phyloP scores from a whole-genome alignment of 30 jellyfish, hydroid and myxozoan species.

The Mastigias papua region DNA sequence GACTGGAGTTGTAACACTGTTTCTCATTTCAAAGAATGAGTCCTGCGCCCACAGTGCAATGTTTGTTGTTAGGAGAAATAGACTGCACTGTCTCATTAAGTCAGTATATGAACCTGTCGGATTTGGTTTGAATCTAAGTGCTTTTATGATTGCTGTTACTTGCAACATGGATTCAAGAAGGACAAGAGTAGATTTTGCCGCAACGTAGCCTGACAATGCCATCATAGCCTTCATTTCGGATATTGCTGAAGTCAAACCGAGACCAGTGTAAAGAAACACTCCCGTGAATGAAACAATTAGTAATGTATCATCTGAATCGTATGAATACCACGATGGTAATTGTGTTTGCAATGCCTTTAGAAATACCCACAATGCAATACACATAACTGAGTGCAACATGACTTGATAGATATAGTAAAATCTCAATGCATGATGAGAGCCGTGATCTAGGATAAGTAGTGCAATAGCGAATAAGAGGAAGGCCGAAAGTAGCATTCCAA shows the following conservation, averaged over 20 bases:
- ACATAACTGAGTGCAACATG: conserved; percentile 84
- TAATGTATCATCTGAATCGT: conserved; percentile 91
- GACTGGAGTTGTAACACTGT: conserved; percentile 85
- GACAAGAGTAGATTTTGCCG: conserved; percentile 82
- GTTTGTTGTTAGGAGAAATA: conserved; percentile 87
- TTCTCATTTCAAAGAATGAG: conserved; percentile 92
- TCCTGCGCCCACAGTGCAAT: conserved; percentile 97
- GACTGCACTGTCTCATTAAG: conserved; percentile 84
- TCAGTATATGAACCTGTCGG: conserved; percentile 70
- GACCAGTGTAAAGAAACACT: conserved; percentile 92
- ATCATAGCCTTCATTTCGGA: conserved; percentile 76
- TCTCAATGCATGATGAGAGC: conserved; percentile 85
- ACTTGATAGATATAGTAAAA: conserved; percentile 87
- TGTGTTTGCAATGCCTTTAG: conserved; percentile 87
- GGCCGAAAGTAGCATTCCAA: conserved; percentile 89
- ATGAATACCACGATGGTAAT: conserved; percentile 86
- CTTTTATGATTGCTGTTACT: conserved; percentile 93
- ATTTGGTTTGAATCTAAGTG: conserved; percentile 83
- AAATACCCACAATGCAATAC: conserved; percentile 86
- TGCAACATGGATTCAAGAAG: conserved; percentile 91
- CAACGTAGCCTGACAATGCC: conserved; percentile 60
- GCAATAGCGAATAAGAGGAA: conserved; percentile 87
- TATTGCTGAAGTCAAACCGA: conserved; percentile 90
- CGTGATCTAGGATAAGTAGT: conserved; percentile 80
- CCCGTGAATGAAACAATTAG: conserved; percentile 93